These are phyloP conservation scores for Ommatoiulus sabulosus DNA, from an alignment of 2,888 invertebrate genomes.

Conservation along the genomic window DNA sequence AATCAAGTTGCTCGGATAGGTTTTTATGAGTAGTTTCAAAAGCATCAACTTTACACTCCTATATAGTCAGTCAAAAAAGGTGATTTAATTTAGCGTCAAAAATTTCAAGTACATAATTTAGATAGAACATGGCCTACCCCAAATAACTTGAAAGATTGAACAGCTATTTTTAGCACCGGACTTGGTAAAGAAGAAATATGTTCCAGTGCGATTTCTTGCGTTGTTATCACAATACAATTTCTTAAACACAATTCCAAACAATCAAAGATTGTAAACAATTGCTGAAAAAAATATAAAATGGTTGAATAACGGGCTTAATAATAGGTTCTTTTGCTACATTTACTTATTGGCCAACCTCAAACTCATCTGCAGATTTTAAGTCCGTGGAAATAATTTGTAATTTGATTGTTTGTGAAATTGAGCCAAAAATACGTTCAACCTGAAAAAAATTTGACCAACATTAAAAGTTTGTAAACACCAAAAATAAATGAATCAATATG, in stretches of 20 bases:
- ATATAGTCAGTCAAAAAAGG: background rate
- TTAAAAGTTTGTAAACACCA: background rate
- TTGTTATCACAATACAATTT: background rate
- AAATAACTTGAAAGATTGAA: background rate
- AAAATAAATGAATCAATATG: too few relatives aligned
- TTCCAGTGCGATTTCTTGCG: background rate
- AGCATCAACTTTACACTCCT: background rate
- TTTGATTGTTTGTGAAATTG: background rate
- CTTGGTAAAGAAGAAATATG: background rate
- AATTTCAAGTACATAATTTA: background rate
- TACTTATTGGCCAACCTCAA: background rate
- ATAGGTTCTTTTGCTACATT: too few relatives aligned
- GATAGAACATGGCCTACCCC: background rate
- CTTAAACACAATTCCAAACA: background rate
- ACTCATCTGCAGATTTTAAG: background rate
- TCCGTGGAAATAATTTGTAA: background rate
- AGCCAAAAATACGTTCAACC: background rate
- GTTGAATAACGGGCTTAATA: too few relatives aligned
- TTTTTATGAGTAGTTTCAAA: background rate
- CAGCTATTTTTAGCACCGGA: background rate
- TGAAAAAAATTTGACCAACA: background rate
- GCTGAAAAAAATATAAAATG: background rate
- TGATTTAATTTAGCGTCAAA: background rate
- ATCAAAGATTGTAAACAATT: background rate
- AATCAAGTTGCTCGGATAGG: background rate